Evolutionary conservation across 1,140 invertebrate genomes (phyloP).

Genomic region (Drosophila nigrodunni): DNA sequence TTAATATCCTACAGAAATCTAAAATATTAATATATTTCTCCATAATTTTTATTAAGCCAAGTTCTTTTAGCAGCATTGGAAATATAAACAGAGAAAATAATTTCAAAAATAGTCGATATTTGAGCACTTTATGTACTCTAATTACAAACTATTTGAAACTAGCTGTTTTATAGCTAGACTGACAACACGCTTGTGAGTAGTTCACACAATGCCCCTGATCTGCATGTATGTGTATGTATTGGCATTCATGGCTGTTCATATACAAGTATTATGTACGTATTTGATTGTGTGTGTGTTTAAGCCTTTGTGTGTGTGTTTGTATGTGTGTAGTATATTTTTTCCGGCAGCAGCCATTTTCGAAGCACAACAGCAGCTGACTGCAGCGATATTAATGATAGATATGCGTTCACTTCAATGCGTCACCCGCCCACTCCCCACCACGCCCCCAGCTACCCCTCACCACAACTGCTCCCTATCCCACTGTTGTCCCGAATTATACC

Average conservation of each 20-base stretch:
- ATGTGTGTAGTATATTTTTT: slow-evolving; percentile 42
- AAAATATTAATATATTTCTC: too few relatives aligned
- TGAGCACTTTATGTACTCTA: too few relatives aligned
- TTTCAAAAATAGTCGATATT: too few relatives aligned
- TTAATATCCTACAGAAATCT: too few relatives aligned
- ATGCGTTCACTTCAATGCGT: slow-evolving; percentile 78
- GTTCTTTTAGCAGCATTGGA: too few relatives aligned
- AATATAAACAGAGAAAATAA: too few relatives aligned
- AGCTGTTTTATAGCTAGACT: too few relatives aligned
- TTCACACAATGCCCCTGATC: slow-evolving; percentile 49
- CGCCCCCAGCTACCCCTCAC: not conserved
- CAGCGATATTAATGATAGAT: slow-evolving; percentile 82
- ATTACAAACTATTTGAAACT: too few relatives aligned
- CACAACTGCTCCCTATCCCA: too few relatives aligned
- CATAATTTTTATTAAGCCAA: too few relatives aligned
- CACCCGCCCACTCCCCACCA: not conserved
- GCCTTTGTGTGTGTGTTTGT: not conserved
- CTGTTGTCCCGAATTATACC: slow-evolving; percentile 56
- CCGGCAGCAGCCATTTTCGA: slow-evolving; percentile 36
- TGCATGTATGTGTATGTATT: slow-evolving; percentile 23
- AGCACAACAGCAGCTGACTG: slow-evolving; percentile 80
- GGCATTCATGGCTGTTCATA: slow-evolving; percentile 55
- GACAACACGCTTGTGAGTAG: not conserved
- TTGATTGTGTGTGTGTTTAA: slow-evolving; percentile 9
- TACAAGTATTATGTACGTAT: slow-evolving; percentile 2